These are phyloP conservation scores for Gambusia yucatana DNA, from an alignment of 2,797 vertebrate genomes.

Conservation along the genomic window DNA sequence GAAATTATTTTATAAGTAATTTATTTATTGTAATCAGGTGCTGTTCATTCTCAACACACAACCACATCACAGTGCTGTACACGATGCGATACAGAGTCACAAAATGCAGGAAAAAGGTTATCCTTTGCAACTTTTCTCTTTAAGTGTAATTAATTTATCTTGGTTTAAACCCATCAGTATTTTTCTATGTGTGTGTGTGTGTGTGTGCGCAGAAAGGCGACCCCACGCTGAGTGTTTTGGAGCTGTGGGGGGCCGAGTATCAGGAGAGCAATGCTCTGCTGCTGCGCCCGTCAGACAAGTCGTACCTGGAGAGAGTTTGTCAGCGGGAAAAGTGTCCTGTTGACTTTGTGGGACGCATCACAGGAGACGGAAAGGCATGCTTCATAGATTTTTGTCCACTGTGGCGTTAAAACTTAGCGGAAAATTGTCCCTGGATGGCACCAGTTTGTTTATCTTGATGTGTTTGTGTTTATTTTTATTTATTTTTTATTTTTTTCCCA, in stretches of 20 bases:
- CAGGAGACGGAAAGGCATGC: constrained; percentile 86
- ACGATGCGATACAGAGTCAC: too few relatives aligned
- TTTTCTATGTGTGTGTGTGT: not conserved
- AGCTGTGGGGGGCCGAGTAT: constrained; percentile 96
- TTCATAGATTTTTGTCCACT: not conserved
- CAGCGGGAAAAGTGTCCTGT: constrained; percentile 88
- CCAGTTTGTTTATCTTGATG: not conserved
- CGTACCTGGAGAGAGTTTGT: constrained; percentile 84
- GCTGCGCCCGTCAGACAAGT: constrained; percentile 72
- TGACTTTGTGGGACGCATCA: constrained; percentile 90
- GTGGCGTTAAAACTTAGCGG: not conserved
- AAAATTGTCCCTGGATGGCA: not conserved
- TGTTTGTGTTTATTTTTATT: not conserved
- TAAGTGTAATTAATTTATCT: not conserved
- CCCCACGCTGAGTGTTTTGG: constrained; percentile 90
- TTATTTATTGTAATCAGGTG: too few relatives aligned
- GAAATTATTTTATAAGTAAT: too few relatives aligned
- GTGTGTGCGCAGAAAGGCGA: constrained; percentile 84
- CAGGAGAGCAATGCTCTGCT: constrained; percentile 94
- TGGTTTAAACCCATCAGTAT: not conserved
- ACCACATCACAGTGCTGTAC: too few relatives aligned
- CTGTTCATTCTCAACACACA: too few relatives aligned
- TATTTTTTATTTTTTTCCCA: not conserved
- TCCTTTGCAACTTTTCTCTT: too few relatives aligned
- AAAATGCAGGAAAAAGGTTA: too few relatives aligned